phyloP scores from a whole-genome alignment of 2,888 invertebrate species.

The Synergus laeviventris region DNA sequence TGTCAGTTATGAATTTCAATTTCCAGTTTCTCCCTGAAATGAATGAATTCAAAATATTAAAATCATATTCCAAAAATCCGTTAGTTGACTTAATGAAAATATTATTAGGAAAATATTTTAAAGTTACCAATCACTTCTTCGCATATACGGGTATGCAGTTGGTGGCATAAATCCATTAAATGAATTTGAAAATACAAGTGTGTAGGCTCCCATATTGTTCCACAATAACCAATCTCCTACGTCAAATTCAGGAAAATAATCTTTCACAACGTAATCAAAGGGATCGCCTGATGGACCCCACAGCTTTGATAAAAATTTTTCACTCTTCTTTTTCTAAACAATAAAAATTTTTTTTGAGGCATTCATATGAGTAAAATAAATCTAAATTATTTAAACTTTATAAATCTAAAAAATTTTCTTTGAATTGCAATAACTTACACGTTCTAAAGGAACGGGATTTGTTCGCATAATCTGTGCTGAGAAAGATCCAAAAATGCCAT shows the following conservation, averaged over 20 bases:
- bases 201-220: background rate
- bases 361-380: background rate
- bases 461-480: slow-evolving; percentile 75
- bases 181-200: background rate
- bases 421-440: slow-evolving; percentile 44
- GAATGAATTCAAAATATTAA: background rate
- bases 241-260: background rate
- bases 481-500: slow-evolving; percentile 82
- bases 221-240: background rate
- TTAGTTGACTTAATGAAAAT: no score
- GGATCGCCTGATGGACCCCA: slow-evolving; percentile 1
- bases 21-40: background rate
- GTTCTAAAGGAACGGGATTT: slow-evolving; percentile 56
- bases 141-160: background rate
- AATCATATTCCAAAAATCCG: background rate
- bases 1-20: background rate
- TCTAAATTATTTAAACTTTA: background rate
- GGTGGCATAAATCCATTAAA: slow-evolving; percentile 1
- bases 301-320: background rate
- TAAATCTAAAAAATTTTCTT: background rate
- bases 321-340: background rate
- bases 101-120: background rate
- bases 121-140: background rate
- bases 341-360: background rate
- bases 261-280: background rate